Conservation (phyloP, 2,888 invertebrate genomes). For the Chrysomela aeneicollis region DNA sequence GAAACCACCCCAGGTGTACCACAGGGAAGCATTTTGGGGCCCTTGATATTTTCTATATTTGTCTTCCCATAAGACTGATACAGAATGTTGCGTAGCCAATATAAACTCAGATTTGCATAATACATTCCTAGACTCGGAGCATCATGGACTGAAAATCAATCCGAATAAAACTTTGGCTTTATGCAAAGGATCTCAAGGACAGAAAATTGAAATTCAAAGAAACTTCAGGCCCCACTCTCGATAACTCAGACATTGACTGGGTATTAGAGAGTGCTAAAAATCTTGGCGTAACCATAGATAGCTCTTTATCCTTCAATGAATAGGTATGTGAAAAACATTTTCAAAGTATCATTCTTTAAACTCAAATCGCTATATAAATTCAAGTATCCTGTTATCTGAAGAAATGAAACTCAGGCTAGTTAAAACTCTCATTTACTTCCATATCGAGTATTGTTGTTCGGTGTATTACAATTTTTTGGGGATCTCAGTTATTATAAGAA, state of each 20-base stretch:
- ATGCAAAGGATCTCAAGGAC: not conserved
- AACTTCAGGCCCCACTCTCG: not conserved
- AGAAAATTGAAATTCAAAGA: not conserved
- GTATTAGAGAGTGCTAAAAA: not conserved
- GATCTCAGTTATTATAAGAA: no score
- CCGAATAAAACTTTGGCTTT: not conserved
- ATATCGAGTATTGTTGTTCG: not conserved
- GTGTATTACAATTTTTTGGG: no score
- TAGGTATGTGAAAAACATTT: slow-evolving; percentile 1
- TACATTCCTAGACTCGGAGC: no score
- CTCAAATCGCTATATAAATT: not conserved
- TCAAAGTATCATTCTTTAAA: not conserved
- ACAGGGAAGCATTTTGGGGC: no score
- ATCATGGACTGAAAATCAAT: not conserved
- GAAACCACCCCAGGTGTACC: no score
- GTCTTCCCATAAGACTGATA: no score
- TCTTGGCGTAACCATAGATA: not conserved
- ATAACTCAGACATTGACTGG: not conserved
- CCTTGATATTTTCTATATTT: no score
- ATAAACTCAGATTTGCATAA: no score
- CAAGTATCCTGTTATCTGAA: not conserved
- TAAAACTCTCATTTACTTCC: not conserved
- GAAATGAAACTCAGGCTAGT: slow-evolving; percentile 4
- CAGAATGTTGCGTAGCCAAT: no score
- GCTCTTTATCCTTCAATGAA: not conserved